phyloP scores from a whole-genome alignment of 2,113 vertebrate genomes.

The Neodon shergylaensis region DNA sequence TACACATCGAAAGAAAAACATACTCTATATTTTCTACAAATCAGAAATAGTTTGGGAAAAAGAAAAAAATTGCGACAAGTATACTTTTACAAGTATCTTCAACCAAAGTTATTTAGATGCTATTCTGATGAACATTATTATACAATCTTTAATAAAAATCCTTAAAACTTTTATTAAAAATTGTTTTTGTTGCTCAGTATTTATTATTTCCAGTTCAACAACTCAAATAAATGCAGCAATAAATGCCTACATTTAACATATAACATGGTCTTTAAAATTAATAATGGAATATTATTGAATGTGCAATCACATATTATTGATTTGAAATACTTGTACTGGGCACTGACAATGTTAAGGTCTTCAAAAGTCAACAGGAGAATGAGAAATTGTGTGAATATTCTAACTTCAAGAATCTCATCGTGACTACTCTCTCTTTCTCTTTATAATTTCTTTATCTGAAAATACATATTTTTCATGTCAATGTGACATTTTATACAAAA shows the following conservation, averaged over 20 bases:
- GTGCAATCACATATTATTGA: rapidly evolving
- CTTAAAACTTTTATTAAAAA: neutral
- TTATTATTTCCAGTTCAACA: neutral
- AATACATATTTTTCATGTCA: neutral
- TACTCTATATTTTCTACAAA: neutral
- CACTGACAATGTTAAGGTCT: rapidly evolving
- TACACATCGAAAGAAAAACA: neutral
- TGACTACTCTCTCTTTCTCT: neutral
- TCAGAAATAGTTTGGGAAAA: neutral
- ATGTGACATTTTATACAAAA: neutral
- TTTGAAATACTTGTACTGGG: neutral
- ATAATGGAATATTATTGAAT: neutral
- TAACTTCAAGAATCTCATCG: neutral
- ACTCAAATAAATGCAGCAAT: neutral
- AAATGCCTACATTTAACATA: neutral
- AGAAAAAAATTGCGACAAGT: neutral
- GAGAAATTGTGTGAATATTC: neutral
- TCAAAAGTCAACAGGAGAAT: neutral
- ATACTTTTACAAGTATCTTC: neutral
- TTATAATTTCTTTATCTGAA: neutral
- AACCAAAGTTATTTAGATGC: neutral
- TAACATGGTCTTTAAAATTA: neutral
- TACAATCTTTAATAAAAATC: neutral
- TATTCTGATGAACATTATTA: neutral
- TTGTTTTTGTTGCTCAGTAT: neutral